phyloP scores from a whole-genome alignment of 2,888 invertebrate genomes.

The Gibbula magus region DNA sequence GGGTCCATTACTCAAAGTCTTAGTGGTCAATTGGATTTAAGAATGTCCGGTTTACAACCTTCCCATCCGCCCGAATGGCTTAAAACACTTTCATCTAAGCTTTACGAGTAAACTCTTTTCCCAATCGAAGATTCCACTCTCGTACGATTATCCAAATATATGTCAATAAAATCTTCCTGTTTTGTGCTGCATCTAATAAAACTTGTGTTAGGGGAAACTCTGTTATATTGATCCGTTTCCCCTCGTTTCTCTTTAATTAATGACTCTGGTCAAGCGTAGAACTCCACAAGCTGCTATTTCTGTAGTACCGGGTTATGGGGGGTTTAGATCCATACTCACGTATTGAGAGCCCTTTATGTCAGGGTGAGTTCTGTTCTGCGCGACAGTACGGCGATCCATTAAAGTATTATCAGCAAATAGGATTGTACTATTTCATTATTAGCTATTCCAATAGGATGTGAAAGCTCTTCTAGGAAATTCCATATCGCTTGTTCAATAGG shows the following conservation, averaged over 20 bases:
- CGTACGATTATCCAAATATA: not conserved
- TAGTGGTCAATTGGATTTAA: not conserved
- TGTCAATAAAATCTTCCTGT: not conserved
- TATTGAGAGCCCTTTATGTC: no score
- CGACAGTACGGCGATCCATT: no score
- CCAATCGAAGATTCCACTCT: not conserved
- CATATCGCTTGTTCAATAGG: no score
- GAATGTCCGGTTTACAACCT: no score
- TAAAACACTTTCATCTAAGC: no score
- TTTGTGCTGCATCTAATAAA: not conserved
- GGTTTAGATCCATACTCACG: no score
- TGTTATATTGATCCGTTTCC: not conserved
- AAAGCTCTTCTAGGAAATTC: no score
- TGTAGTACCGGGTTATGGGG: not conserved
- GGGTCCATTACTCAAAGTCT: not conserved
- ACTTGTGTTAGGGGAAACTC: not conserved
- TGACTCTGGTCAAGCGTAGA: conserved; percentile 8
- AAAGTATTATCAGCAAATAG: no score
- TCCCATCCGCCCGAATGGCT: no score
- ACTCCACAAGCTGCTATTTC: not conserved
- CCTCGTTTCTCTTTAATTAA: not conserved
- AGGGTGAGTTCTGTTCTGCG: no score
- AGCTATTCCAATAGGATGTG: no score
- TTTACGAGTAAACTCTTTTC: not conserved
- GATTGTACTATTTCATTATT: no score